These are phyloP conservation scores for Anthoscopus minutus DNA, from an alignment of 2,113 vertebrate genomes.

Conservation along the genomic window DNA sequence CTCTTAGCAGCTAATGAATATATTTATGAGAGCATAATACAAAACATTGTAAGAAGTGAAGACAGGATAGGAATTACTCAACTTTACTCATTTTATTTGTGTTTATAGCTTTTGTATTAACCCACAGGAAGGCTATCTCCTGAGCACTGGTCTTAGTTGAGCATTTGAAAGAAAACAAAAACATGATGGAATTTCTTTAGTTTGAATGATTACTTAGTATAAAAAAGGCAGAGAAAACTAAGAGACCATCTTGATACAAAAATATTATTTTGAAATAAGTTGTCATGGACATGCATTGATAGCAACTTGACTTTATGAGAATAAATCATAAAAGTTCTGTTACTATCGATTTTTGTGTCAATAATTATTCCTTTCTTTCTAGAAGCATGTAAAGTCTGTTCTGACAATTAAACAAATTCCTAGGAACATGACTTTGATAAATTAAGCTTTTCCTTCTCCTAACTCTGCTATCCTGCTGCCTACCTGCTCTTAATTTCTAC, in stretches of 20 bases:
- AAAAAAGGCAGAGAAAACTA: neutral
- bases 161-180: neutral
- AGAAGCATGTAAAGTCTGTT: neutral
- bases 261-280: neutral
- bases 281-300: neutral
- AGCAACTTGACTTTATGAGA: neutral
- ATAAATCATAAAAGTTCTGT: neutral
- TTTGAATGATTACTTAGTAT: neutral
- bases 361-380: neutral
- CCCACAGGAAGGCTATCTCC: neutral
- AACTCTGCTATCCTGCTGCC: neutral
- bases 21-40: neutral
- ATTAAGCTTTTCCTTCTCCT: neutral
- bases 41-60: neutral
- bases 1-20: neutral
- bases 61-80: neutral
- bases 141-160: neutral
- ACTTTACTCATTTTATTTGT: neutral
- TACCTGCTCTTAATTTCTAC: neutral
- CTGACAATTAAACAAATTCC: neutral
- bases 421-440: neutral
- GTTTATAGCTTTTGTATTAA: neutral
- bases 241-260: neutral
- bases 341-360: neutral
- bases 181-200: neutral